Evolutionary conservation across 1,140 invertebrate species (phyloP), one percentile per base, ranked within the genome.

Genomic region (Brachionus sp.): DNA sequence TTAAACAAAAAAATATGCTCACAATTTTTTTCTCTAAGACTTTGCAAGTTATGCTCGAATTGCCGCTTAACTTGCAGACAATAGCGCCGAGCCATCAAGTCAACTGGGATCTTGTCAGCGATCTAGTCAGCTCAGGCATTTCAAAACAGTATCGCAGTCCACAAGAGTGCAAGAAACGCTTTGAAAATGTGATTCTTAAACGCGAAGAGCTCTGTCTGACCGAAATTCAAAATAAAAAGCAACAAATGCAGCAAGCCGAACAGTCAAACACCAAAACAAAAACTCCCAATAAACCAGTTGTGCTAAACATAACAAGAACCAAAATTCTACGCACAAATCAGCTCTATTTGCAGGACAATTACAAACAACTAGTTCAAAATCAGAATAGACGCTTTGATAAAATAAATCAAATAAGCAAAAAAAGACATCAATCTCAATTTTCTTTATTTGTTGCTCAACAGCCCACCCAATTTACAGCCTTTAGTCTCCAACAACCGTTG

Each of bases 91-190:
- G 93, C 0, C 95, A 95, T 85, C 93, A 92, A 6, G 93, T 94
- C 3, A 98, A 98, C 89, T 98, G 95, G 95, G 96, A 98, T 87
- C 90, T 97, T 84, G 93, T 95, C 0, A 92, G 95, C n/a, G 95
- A 98, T 86, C 91, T 94, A 85, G 95, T 98, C 0, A 96, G 94
- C 87, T 62, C 35, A 1, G 92, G 92, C 0, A 86, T 85, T 35
- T 93, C 93, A 23, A 90, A 93, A 80, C 92, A 92, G 9, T 95
- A 94, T 86, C 90, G 95, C 42, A 94, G 95, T n/a, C 91, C 94
- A 5, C 94, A 95, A 85, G 93, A 95, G 86, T 97, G 95, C 86
- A 92, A 93, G 80, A 92, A 92, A 86, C 91, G 95, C 85, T 92
- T 90, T 83, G 93, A 95, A 85, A 91, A 90, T 29, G 92, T 94